Evolutionary conservation across 2,797 vertebrate genomes (phyloP).

Genomic region (Falco berigora): DNA sequence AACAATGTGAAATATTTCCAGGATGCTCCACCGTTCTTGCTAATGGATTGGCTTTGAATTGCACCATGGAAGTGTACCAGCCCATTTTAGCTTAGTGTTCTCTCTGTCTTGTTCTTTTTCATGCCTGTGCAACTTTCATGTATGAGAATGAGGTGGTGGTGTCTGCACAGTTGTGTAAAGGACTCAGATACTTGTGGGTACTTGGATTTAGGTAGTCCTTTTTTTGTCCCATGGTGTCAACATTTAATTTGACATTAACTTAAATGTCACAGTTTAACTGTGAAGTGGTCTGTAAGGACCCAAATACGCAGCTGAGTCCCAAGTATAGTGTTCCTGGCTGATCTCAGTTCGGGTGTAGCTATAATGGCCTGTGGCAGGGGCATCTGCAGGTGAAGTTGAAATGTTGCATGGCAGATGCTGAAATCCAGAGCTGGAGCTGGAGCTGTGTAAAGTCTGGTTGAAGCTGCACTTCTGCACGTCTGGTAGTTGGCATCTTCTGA

Average conservation of each 20-base stretch:
- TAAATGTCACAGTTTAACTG: not conserved
- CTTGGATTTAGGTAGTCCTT: not conserved
- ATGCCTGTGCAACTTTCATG: not conserved
- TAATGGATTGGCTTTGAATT: not conserved
- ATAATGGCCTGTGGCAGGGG: not conserved
- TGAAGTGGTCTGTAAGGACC: not conserved
- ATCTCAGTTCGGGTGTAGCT: not conserved
- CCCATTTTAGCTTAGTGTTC: not conserved
- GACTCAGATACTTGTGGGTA: not conserved
- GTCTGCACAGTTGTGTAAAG: not conserved
- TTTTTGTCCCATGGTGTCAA: not conserved
- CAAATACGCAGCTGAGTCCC: not conserved
- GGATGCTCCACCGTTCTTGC: not conserved
- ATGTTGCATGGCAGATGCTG: not conserved
- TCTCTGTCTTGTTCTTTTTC: not conserved
- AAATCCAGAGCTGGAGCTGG: not conserved
- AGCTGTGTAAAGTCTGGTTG: not conserved
- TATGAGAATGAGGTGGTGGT: not conserved
- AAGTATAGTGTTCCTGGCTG: fast-evolving
- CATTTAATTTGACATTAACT: no score
- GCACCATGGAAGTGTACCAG: not conserved
- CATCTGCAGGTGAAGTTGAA: not conserved
- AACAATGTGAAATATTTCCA: not conserved
- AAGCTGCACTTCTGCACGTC: not conserved
- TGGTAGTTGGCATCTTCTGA: not conserved